Percentiles rank a stretch among this genome's conserved stretches.
phyloP scores from a whole-genome alignment of 2,888 invertebrate species.

The Nomada ferruginata region DNA sequence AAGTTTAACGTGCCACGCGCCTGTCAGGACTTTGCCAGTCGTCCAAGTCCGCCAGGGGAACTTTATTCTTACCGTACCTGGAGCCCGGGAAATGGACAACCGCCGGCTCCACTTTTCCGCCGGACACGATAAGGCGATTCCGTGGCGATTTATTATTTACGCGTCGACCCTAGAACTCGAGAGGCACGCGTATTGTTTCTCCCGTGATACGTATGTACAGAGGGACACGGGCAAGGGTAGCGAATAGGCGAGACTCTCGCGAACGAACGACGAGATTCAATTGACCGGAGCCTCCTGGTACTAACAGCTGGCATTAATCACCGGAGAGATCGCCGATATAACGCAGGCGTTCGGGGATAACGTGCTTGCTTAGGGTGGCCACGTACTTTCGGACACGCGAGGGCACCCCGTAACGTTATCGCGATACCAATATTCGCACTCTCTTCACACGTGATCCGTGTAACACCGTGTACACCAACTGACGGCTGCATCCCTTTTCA shows the following conservation, averaged over 20 bases:
- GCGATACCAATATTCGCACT: conserved; percentile 62
- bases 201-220: neutral
- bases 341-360: conserved; percentile 31
- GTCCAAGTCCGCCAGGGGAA: conserved; percentile 18
- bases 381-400: conserved; percentile 56
- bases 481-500: conserved; percentile 62
- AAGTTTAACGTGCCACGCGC: conserved; percentile 55
- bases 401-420: conserved; percentile 54
- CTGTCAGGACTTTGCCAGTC: conserved; percentile 11
- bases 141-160: conserved; percentile 52
- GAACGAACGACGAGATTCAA: conserved; percentile 29
- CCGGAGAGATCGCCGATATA: conserved; percentile 45
- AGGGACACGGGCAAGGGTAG: neutral
- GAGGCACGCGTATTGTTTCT: neutral
- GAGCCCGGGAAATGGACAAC: conserved; percentile 18
- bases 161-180: neutral
- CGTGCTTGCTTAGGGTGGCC: conserved; percentile 24
- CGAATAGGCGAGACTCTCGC: neutral
- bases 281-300: conserved; percentile 43
- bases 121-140: conserved; percentile 52
- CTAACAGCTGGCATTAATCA: conserved; percentile 54
- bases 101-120: neutral
- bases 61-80: conserved; percentile 37
- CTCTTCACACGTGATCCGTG: conserved; percentile 45
- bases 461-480: conserved; percentile 53